Evolutionary conservation across 1,140 invertebrate species (phyloP), one percentile per base, ranked within the genome.

Genomic region (Adoxophyes honmai): DNA sequence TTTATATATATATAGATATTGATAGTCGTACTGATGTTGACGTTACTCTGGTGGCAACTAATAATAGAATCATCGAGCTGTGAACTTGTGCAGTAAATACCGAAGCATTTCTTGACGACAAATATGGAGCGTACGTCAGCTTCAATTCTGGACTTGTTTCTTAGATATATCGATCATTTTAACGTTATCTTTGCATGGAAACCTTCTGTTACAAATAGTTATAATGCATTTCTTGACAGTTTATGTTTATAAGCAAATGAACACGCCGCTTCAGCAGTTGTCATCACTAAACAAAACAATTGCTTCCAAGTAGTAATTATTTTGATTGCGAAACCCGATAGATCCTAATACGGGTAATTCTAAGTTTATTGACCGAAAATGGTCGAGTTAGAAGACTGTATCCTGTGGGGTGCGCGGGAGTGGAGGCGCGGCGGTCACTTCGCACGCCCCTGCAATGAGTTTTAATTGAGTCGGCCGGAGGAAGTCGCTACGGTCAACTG

Each of bases 311-410:
- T 28, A 28, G 21, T 38, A 38, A 11, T 38, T 38, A 38, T 38
- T 11, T n/a, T 38, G 11, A 38, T 38, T 38, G 36, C 36, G 11
- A 38, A 38, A 38, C 11, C 6, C 11, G 4, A 13, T 38, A 38
- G 11, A 48, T 48, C 18, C 42, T 48, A 48, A 48, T 18, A 16
- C 21, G 21, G 18, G 9, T 48, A 13, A 11, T 48, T 48, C 42
- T n/a, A 48, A 35, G 51, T 35, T 52, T 35, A 52, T 52, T 52
- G 51, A 52, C 51, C 51, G 51, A 52, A 34, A 52, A 48, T 48
- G 42, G 21, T 48, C 21, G 42, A 48, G 42, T 48, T 48, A 48
- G 42, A 48, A 6, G 21, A 28, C 21, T 28, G 18, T 48, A 48
- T 48, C 42, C 42, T 48, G 42, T 48, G 42, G 42, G 42, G 42